Conservation (phyloP, 2,113 vertebrate genomes). For the Cynoglossus semilaevis region DNA sequence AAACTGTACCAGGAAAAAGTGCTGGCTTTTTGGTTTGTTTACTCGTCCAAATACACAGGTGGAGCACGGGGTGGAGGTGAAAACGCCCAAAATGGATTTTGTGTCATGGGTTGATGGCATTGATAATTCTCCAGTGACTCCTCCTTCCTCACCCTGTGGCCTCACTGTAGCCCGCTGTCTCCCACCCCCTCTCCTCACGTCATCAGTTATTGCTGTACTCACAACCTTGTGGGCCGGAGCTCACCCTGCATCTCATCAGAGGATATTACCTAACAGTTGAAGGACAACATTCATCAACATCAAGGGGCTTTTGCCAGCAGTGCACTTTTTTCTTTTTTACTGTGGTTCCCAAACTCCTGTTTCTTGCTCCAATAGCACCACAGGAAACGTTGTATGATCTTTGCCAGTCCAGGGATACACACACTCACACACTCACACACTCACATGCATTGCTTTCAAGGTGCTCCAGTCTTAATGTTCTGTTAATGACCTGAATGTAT, state of each 20-base stretch:
- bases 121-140: conserved; percentile 13
- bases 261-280: conserved; percentile 69
- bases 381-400: conserved; percentile 32
- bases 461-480: conserved; percentile 37
- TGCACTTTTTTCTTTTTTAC: conserved; percentile 71
- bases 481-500: conserved; percentile 39
- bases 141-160: conserved; percentile 32
- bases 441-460: conserved; percentile 45
- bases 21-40: neutral
- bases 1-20: neutral
- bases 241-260: conserved; percentile 63
- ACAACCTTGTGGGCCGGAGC: conserved; percentile 64
- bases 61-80: neutral
- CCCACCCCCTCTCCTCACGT: conserved; percentile 36
- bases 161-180: conserved; percentile 25
- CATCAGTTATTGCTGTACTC: conserved; percentile 59
- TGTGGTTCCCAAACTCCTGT: conserved; percentile 51
- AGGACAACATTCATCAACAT: conserved; percentile 77
- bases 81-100: neutral
- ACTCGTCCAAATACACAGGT: neutral
- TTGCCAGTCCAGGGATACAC: conserved; percentile 37
- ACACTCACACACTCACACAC: neutral
- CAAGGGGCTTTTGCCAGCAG: conserved; percentile 63
- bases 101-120: conserved; percentile 1
- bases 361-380: conserved; percentile 42